Evolutionary conservation across 2,797 vertebrate genomes (phyloP), one percentile per base, ranked within the genome.

Genomic region (Enoplosus armatus): DNA sequence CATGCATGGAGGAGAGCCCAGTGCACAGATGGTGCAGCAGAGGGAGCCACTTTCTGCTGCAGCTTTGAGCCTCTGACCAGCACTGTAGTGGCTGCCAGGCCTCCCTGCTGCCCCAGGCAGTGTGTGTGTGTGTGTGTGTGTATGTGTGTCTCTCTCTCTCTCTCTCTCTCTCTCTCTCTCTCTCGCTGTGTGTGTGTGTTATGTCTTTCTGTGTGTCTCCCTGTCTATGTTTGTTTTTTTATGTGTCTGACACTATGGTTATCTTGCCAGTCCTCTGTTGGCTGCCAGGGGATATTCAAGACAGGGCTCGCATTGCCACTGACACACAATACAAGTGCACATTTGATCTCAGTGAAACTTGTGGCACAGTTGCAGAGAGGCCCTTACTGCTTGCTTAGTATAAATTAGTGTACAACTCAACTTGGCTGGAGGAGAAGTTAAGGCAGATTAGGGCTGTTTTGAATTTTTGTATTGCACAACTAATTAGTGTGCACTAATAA

Each of bases 1-100:
- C 39, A 24, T 72, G 75, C 67, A 56, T 80, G 85, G 90, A 90
- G 77, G 16, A 61, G 72, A 82, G 84, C 88, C 87, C 66, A 41
- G 80, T 91, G 90, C 92, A 78, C 94, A 92, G 92, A 91, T 89
- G 90, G 91, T 86, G 89, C 94, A 94, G 93, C 93, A 96, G 95
- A 94, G 95, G 95, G 94, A 94, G 94, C 93, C 93, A 90, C 82
- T 90, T 80, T 85, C 85, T 91, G 75, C 90, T 89, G 72, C 82
- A 64, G 84, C 87, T 83, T 72, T 79, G 84, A 89, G 87, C 72
- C 81, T 86, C 72, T 87, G 90, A 89, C 85, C 86, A 80, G 69
- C 78, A 54, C 75, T 58, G 72, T 76, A 71, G 39, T 72, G 64
- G 77, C 84, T 92, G 90, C 89, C 86, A 89, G 90, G 91, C 86